These are phyloP conservation scores for Lonchura striata DNA, from an alignment of 2,113 vertebrate species.

Conservation along the genomic window DNA sequence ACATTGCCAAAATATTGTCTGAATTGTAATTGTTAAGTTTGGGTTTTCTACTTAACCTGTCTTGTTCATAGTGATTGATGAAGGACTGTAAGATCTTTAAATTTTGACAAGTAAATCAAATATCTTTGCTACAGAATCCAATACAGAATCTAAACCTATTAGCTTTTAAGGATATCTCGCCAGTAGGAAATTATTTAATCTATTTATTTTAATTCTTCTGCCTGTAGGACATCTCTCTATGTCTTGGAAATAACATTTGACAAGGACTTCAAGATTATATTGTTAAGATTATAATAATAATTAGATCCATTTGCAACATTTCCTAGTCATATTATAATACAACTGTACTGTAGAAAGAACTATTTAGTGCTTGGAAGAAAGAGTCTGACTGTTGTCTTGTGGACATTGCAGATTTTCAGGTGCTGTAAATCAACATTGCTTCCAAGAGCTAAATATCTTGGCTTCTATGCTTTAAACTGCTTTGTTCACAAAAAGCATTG, in stretches of 20 bases:
- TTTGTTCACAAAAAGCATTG: background rate
- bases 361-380: constrained; percentile 20
- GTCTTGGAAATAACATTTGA: constrained; percentile 71
- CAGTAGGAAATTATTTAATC: constrained; percentile 75
- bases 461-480: background rate
- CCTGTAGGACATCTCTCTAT: constrained; percentile 69
- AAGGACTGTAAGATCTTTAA: constrained; percentile 27
- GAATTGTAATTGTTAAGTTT: background rate
- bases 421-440: background rate
- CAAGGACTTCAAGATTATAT: constrained; percentile 62
- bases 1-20: background rate
- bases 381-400: background rate
- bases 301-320: constrained; percentile 67
- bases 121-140: constrained; percentile 53
- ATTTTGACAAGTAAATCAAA: constrained; percentile 63
- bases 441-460: background rate
- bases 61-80: constrained; percentile 25
- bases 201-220: constrained; percentile 72
- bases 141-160: constrained; percentile 66
- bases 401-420: background rate
- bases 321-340: constrained; percentile 66
- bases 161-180: constrained; percentile 65
- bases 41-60: background rate
- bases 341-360: constrained; percentile 10
- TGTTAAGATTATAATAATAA: constrained; percentile 65